phyloP scores from a whole-genome alignment of 37 sponge, comb jelly and placozoan genomes.

The Hexactinellida sp. region DNA sequence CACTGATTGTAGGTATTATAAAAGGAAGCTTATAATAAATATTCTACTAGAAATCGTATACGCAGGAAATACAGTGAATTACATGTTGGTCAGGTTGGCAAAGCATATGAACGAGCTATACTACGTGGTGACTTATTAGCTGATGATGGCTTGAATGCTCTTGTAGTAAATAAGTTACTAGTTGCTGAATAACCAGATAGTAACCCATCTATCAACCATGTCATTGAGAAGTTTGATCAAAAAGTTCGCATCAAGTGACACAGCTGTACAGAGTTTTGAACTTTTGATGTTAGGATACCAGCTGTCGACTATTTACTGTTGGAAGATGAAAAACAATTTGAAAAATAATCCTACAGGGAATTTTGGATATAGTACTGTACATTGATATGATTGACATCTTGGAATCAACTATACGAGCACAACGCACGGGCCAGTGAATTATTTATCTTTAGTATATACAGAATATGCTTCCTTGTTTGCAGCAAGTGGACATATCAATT shows the following conservation, averaged over 20 bases:
- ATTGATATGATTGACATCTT: not conserved
- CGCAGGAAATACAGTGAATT: not conserved
- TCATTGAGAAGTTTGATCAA: not conserved
- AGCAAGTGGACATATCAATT: not conserved
- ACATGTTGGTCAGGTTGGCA: not conserved
- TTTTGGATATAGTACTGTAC: not conserved
- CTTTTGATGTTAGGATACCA: not conserved
- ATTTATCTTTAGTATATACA: not conserved
- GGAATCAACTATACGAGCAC: not conserved
- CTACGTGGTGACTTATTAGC: not conserved
- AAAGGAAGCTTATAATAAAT: not conserved
- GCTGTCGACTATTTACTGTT: not conserved
- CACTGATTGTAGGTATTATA: not conserved
- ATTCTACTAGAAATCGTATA: not conserved
- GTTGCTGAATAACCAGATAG: not conserved
- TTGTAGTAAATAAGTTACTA: not conserved
- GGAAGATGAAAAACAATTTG: not conserved
- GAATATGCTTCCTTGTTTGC: not conserved
- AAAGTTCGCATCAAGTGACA: not conserved
- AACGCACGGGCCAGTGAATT: not conserved
- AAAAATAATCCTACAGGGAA: not conserved
- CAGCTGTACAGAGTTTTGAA: not conserved
- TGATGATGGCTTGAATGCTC: not conserved
- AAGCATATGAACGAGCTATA: not conserved
- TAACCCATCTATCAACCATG: not conserved